Base-by-base conservation (phyloP, 2,797 vertebrate genomes). In the Melanotaenia pygmaea region DNA sequence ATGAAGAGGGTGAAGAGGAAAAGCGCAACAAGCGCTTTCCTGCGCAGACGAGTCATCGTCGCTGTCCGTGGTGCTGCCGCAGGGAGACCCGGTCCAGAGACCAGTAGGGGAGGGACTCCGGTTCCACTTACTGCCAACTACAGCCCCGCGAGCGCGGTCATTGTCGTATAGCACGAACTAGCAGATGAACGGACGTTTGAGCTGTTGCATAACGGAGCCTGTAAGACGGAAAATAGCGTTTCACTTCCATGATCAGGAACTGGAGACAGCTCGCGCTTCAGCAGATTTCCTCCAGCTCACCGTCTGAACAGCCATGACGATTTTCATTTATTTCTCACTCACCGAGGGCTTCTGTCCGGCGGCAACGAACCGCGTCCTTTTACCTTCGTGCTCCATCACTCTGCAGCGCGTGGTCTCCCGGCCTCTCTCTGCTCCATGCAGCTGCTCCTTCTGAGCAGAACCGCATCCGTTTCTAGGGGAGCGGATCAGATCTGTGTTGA, bases 1-100 rank as follows among this genome's bases (percentile, higher is more conserved):
- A 96, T 94, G 84, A 97, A 97, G 37, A 97, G 93, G 35, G 96
- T 95, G 83, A 97, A 97, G 72, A 97, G 91, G 78, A 97, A 96
- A 2, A 97, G 94, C 3, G 95, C 96, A 59, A 96, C 91, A 12
- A 96, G 94, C 40, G 96, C 96, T 60, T 94, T 96, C 83, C 94
- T 95, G 80, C 96, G 95, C 80, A 96, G 90, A 50, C 95, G 93
- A 74, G 95, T 95, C 96, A 97, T 97, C 0, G 85, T 91, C 79
- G 86, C 89, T 89, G 85, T 90, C 90, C 84, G 75, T 43, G 89
- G 90, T 91, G 77, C 90, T 91, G 88, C 43, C n/a, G 67, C 47
- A 59, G 50, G 34, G 3, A 28, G 22, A 50, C 18, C 51, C 20
- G 7, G 32, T 28, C 38, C 61, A 4, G 22, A 24, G 40, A 43